These are phyloP conservation scores for Caenorhabditis tropicalis DNA, from an alignment of 1,140 invertebrate genomes.

Conservation along the genomic window DNA sequence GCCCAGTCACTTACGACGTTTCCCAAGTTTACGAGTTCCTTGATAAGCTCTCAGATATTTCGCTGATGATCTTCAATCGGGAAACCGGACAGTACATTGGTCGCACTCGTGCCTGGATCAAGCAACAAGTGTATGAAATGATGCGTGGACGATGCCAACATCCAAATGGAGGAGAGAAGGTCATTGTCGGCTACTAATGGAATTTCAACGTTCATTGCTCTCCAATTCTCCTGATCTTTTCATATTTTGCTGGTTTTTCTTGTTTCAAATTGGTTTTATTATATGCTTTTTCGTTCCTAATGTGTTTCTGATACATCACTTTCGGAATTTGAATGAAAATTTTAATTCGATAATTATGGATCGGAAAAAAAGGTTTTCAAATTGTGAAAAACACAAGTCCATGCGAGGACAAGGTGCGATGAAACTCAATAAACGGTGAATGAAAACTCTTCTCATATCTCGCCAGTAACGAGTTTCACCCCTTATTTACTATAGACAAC, in stretches of 20 bases:
- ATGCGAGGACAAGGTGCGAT: too few species aligned
- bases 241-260: background rate
- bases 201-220: too few species aligned
- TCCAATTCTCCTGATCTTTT: background rate
- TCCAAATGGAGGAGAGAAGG: conserved; percentile 23
- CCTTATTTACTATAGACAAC: too few species aligned
- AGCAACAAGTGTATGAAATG: conserved; percentile 31
- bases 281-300: too few species aligned
- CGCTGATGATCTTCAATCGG: conserved; percentile 83
- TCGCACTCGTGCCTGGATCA: conserved; percentile 32
- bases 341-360: too few species aligned
- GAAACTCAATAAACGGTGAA: too few species aligned
- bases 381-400: too few species aligned
- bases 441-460: too few species aligned
- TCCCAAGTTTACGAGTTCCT: conserved; percentile 96
- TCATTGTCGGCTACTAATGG: conserved; percentile 10
- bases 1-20: conserved; percentile 96
- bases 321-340: too few species aligned
- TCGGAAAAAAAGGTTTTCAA: too few species aligned
- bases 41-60: conserved; percentile 90
- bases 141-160: conserved; percentile 33
- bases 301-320: too few species aligned
- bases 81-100: conserved; percentile 33
- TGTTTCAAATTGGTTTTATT: background rate
- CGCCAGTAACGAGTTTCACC: too few species aligned